phyloP scores from a whole-genome alignment of 2,888 invertebrate genomes.

The Drosophila fungiperda region DNA sequence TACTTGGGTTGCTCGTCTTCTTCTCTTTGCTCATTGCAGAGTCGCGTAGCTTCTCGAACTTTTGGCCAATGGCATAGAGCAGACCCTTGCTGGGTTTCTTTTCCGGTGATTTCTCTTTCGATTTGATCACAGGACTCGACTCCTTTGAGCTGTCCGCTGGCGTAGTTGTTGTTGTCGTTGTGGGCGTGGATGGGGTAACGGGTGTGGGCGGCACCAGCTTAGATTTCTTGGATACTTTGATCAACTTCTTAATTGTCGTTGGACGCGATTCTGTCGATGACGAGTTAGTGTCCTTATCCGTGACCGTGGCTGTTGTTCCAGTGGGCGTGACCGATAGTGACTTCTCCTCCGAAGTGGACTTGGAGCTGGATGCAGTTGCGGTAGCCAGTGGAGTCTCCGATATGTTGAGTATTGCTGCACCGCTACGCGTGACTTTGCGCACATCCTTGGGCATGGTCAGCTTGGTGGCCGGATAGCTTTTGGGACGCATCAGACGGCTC shows the following conservation, averaged over 20 bases:
- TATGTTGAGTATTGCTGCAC: slow-evolving; percentile 66
- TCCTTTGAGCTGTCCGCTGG: slow-evolving; percentile 81
- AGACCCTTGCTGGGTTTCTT: slow-evolving; percentile 88
- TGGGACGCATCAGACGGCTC: slow-evolving; percentile 86
- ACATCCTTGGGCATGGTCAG: slow-evolving; percentile 83
- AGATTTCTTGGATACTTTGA: slow-evolving; percentile 80
- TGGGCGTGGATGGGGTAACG: slow-evolving; percentile 66
- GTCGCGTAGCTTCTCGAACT: slow-evolving; percentile 89
- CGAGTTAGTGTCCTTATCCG: slow-evolving; percentile 61
- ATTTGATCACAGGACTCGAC: slow-evolving; percentile 71
- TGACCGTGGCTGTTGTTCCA: slow-evolving; percentile 38
- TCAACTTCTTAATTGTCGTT: slow-evolving; percentile 62
- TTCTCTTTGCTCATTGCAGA: slow-evolving; percentile 86
- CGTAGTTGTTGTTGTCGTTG: slow-evolving; percentile 60
- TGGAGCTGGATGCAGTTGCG: slow-evolving; percentile 38
- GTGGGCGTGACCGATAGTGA: slow-evolving; percentile 59
- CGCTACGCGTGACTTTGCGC: slow-evolving; percentile 75
- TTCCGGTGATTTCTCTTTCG: slow-evolving; percentile 85
- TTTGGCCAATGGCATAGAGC: slow-evolving; percentile 91
- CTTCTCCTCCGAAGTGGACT: slow-evolving; percentile 75
- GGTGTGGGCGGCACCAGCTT: slow-evolving; percentile 81
- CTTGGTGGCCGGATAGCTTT: slow-evolving; percentile 87
- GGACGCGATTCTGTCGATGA: slow-evolving; percentile 71
- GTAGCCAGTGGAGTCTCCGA: slow-evolving; percentile 29
- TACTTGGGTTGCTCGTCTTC: slow-evolving; percentile 50